Evolutionary conservation across 2,797 vertebrate species (phyloP).

Genomic region (Scleropages formosus): DNA sequence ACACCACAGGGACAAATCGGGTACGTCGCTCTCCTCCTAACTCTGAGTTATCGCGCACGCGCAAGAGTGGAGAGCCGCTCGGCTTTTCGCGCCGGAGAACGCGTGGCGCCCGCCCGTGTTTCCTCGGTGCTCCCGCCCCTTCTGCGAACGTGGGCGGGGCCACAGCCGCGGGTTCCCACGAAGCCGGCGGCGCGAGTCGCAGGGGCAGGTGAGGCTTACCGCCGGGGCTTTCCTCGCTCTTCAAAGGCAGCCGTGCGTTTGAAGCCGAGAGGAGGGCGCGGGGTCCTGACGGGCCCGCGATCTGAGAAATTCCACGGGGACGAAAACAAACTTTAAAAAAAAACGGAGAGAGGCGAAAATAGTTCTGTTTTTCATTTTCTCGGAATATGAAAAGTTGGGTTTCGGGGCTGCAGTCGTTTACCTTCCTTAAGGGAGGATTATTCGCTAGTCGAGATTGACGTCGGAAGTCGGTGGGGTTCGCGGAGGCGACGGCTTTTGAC

Average conservation of each 20-base stretch:
- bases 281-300: constrained; percentile 39
- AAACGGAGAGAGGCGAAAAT: constrained; percentile 46
- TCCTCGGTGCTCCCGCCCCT: not conserved
- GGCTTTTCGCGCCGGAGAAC: not conserved
- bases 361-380: constrained; percentile 10
- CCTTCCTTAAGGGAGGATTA: constrained; percentile 24
- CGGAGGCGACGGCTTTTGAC: constrained; percentile 26
- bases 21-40: not conserved
- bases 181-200: constrained; percentile 1
- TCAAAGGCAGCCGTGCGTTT: constrained; percentile 42
- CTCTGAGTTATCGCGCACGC: not conserved
- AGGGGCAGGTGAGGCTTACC: constrained; percentile 20
- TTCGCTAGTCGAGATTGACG: constrained; percentile 40
- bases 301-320: constrained; percentile 37
- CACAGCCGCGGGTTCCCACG: not conserved
- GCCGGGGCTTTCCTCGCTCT: constrained; percentile 22
- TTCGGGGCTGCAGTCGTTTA: constrained; percentile 28
- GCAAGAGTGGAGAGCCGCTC: not conserved
- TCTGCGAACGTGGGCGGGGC: not conserved
- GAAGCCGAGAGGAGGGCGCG: constrained; percentile 39
- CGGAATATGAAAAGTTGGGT: constrained; percentile 27
- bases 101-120: not conserved
- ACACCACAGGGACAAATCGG: not conserved
- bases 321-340: constrained; percentile 43
- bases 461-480: constrained; percentile 32